Percentiles rank a stretch among this genome's conserved stretches.
Evolutionary conservation across 1,140 invertebrate genomes (phyloP).

Genomic region (Mylabris phalerata): DNA sequence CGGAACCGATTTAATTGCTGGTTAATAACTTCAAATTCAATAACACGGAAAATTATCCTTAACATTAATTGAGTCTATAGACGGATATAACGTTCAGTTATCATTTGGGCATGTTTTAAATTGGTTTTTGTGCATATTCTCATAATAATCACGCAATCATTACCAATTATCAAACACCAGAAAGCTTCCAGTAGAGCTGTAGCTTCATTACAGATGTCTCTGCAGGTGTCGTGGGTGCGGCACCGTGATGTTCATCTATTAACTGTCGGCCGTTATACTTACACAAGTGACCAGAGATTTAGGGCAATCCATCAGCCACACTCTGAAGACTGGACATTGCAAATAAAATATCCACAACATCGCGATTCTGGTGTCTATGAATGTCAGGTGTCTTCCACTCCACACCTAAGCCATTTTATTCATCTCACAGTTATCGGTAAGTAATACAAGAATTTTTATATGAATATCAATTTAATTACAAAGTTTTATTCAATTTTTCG

Average conservation of each 20-base stretch:
- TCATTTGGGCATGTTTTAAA: too few species aligned
- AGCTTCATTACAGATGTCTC: constrained; percentile 55
- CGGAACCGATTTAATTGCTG: too few species aligned
- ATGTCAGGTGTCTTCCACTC: constrained; percentile 74
- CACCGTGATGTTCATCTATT: constrained; percentile 82
- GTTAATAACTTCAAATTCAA: too few species aligned
- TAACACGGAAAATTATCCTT: too few species aligned
- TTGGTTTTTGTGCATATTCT: too few species aligned
- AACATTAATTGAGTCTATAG: too few species aligned
- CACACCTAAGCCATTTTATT: constrained; percentile 68
- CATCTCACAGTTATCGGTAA: constrained; percentile 71
- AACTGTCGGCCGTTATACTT: constrained; percentile 84
- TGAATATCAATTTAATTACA: not conserved
- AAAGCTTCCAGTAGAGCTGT: constrained; percentile 12
- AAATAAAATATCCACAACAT: constrained; percentile 64
- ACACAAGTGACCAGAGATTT: constrained; percentile 86
- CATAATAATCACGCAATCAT: too few species aligned
- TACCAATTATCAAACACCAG: too few species aligned
- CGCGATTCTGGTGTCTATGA: constrained; percentile 71
- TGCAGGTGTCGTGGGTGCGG: constrained; percentile 84
- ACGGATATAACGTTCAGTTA: too few species aligned
- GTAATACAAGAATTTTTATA: constrained; percentile 35
- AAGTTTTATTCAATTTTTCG: not conserved
- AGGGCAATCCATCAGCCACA: constrained; percentile 74
- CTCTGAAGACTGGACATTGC: constrained; percentile 83